Conservation (phyloP, 2,888 invertebrate genomes). For the Mythimna impura region DNA sequence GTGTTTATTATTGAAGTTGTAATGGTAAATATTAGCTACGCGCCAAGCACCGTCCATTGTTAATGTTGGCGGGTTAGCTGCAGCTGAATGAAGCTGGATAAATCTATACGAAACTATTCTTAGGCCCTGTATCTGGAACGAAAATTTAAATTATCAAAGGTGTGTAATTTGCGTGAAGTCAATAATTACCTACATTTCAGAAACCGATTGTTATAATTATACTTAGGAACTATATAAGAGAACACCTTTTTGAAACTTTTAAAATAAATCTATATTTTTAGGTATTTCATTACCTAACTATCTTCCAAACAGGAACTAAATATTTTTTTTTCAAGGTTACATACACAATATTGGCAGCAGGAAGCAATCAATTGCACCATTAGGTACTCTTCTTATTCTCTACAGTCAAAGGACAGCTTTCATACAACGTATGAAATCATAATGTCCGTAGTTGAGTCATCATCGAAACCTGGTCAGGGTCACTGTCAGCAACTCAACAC, state of each 20-base stretch:
- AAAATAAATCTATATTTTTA: no score
- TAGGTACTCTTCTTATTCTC: neutral
- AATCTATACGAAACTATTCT: neutral
- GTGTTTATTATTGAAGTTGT: neutral
- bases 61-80: neutral
- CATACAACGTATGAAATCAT: slow-evolving; percentile 23
- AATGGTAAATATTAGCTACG: slow-evolving; percentile 7
- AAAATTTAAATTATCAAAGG: no score
- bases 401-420: slow-evolving; percentile 25
- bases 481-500: slow-evolving; percentile 53
- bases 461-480: slow-evolving; percentile 66
- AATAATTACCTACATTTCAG: no score
- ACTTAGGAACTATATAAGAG: no score
- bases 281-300: no score
- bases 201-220: no score
- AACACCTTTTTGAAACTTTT: no score
- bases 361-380: slow-evolving; percentile 34
- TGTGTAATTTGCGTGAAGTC: no score
- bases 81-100: neutral
- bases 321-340: no score
- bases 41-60: neutral
- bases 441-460: slow-evolving; percentile 56
- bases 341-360: slow-evolving; percentile 11
- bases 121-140: neutral
- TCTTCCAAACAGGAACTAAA: no score